A percentile compares a stretch with the other conserved stretches of the same genome.
phyloP scores from a whole-genome alignment of 2,888 invertebrate species.

The Autographa pulchrina region DNA sequence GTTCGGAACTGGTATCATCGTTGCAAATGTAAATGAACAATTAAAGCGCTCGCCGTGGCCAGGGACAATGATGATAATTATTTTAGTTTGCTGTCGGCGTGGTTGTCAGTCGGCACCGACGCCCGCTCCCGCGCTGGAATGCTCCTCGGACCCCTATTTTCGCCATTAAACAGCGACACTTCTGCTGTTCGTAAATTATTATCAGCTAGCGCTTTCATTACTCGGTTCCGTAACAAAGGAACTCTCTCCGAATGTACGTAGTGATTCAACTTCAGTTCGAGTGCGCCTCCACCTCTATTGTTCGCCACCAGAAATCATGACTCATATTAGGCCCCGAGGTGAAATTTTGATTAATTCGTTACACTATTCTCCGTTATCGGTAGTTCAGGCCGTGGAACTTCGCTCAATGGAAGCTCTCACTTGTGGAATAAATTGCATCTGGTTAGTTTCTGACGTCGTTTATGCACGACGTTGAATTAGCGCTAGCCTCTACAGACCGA shows the following conservation, averaged over 20 bases:
- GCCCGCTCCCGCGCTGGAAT: slow-evolving; percentile 80
- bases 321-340: slow-evolving; percentile 86
- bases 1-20: slow-evolving; percentile 88
- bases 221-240: slow-evolving; percentile 86
- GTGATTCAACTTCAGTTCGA: slow-evolving; percentile 87
- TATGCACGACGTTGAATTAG: slow-evolving; percentile 47
- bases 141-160: slow-evolving; percentile 83
- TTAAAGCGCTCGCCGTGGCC: slow-evolving; percentile 87
- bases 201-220: slow-evolving; percentile 88
- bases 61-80: slow-evolving; percentile 89
- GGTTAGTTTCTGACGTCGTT: slow-evolving; percentile 62
- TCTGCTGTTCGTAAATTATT: slow-evolving; percentile 89
- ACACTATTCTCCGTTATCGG: slow-evolving; percentile 81
- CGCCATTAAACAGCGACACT: slow-evolving; percentile 88
- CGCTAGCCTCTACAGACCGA: slow-evolving; percentile 1
- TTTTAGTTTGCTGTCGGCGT: slow-evolving; percentile 88
- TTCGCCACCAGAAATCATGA: slow-evolving; percentile 82
- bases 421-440: slow-evolving; percentile 76
- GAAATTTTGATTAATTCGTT: slow-evolving; percentile 89
- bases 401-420: slow-evolving; percentile 72
- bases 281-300: slow-evolving; percentile 82
- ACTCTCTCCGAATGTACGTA: slow-evolving; percentile 84
- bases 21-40: slow-evolving; percentile 90
- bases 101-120: slow-evolving; percentile 79
- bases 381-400: slow-evolving; percentile 75